Conservation (phyloP, 1,140 invertebrate genomes). For the Penaeus chinensis region DNA sequence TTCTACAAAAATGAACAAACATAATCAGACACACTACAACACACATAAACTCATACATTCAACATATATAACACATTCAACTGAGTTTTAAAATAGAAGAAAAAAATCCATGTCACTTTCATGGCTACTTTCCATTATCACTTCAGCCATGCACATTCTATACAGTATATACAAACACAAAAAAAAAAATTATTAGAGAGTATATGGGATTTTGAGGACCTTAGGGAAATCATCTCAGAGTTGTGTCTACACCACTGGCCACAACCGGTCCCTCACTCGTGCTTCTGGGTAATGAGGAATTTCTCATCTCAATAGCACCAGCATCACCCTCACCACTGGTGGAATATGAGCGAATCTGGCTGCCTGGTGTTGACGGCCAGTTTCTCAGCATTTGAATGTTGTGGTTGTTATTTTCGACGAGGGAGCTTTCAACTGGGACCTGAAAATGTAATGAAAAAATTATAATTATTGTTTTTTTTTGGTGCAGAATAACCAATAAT, state of each 20-base stretch:
- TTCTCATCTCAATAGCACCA: not conserved
- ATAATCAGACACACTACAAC: too few relatives aligned
- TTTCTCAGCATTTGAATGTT: constrained; percentile 8
- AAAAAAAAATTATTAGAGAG: too few relatives aligned
- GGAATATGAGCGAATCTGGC: not conserved
- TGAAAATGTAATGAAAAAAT: not conserved
- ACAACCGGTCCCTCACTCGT: too few relatives aligned
- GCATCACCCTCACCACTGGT: not conserved
- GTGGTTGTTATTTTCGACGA: constrained; percentile 13
- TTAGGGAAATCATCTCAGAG: too few relatives aligned
- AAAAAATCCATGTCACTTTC: too few relatives aligned
- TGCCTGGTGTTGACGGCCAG: not conserved
- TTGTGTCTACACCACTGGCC: too few relatives aligned
- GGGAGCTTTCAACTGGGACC: not conserved
- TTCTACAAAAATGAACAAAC: not conserved
- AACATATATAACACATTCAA: not conserved
- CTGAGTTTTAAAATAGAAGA: too few relatives aligned
- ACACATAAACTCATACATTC: not conserved
- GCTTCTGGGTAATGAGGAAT: not conserved
- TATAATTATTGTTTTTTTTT: not conserved
- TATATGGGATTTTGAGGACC: too few relatives aligned
- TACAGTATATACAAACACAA: too few relatives aligned
- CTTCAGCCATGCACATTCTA: too few relatives aligned
- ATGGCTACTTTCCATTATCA: too few relatives aligned
- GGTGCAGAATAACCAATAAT: too few relatives aligned